Base-by-base conservation (phyloP, 2,113 vertebrate species). In the Peucedramus taeniatus region DNA sequence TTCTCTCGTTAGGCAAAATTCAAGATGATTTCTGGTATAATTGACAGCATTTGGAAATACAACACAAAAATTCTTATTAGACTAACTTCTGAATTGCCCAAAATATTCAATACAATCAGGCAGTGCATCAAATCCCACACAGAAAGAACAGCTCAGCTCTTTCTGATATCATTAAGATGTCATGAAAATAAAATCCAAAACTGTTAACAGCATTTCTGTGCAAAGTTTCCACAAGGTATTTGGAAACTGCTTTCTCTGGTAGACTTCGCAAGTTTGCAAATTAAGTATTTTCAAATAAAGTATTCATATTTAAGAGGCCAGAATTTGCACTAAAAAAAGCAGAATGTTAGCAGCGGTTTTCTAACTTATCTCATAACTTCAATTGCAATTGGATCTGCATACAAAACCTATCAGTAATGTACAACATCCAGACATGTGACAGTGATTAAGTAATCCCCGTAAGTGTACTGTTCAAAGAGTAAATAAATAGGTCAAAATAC, bases 401-500 rank as follows among this genome's bases (percentile, higher is more conserved):
- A 87, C 11, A 94, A 88, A 95, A 49, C 61, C 31, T 61, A 59
- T 30, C 30, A 56, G 51, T 70, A 87, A 80, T 13, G 21, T n/a
- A 84, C 20, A 94, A 54, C 9, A 66, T 60, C 50, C 33, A 83
- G 60, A 4, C 33, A 80, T 69, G 22, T 27, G 13, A 94, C 27
- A 45, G 28, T 88, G 42, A 95, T 82, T 92, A 79, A 44, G 45
- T 17, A 78, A 96, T 84, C 96, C 94, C 63, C 89, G 8, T 24
- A 90, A 37, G 16, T 61, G 17, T 79, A 64, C 50, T 96, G 78
- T 85, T 79, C 56, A 72, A 39, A 95, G 49, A 88, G 69, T 77
- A 93, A 97, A 98, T 97, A 98, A 98, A 98, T 97, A 98, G 54
- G 27, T 93, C 50, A 91, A 93, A 96, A 92, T 86, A 95, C 0